Evolutionary conservation across 2,113 vertebrate genomes (phyloP), one percentile per base, ranked within the genome.

Genomic region (Atlantisia rogersi): DNA sequence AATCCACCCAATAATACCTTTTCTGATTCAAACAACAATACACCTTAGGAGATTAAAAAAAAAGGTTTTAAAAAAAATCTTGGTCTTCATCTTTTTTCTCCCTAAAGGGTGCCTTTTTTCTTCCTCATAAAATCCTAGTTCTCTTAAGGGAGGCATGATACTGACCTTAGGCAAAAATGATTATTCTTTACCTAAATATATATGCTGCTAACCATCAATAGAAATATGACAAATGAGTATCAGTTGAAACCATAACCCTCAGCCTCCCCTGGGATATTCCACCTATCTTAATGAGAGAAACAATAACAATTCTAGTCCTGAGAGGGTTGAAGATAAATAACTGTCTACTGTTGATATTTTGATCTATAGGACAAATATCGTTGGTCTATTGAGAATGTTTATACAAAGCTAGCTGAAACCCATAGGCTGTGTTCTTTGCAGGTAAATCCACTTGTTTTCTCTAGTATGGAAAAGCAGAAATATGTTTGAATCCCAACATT

Each of bases 191-290:
- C 48, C 73, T 92, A 86, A 92, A 94, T 92, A 94, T 78, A 81
- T 84, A 59, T 75, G 64, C 35, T 29, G 86, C 76, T 88, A 94
- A 94, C 26, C 73, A 89, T 86, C 77, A 86, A 64, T 32, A 91
- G 60, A 91, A 94, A 89, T 90, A 94, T 95, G 95, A 96, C 52
- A 94, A 97, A 97, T 82, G 91, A 84, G 62, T 64, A 89, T 84
- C 64, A 68, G 91, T 55, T 79, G 55, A 89, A 96, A 70, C 22
- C 31, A 25, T 31, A 97, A 88, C 39, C 18, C 18, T 8, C 69
- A 92, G 73, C 26, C 62, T 96, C 89, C 67, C 60, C 20, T 92
- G 91, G 69, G 94, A 91, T 78, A 84, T 8, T 71, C 35, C 65
- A 71, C 14, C 68, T 48, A 88, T 56, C 77, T 86, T 94, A 95